Evolutionary conservation across 2,888 invertebrate genomes (phyloP).

Genomic region (Phortica magna): DNA sequence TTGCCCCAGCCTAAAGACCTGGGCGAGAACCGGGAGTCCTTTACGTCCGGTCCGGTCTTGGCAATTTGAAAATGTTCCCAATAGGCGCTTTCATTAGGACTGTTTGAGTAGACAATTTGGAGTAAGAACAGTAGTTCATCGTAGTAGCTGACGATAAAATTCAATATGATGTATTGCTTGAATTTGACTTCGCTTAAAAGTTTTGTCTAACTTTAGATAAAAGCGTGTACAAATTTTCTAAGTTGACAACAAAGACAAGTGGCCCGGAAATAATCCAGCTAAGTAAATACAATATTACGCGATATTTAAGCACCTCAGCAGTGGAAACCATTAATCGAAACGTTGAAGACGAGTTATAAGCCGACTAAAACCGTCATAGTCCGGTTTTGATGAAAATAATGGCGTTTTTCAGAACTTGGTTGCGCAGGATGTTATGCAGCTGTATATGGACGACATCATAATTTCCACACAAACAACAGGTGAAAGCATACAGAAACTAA

Average conservation of each 20-base stretch:
- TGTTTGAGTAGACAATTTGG: constrained; percentile 24
- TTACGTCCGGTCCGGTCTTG: background rate
- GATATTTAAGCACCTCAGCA: too few species aligned
- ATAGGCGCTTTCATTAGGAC: background rate
- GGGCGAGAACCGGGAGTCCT: too few species aligned
- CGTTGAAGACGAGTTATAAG: too few species aligned
- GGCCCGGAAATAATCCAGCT: too few species aligned
- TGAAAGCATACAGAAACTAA: constrained; percentile 43
- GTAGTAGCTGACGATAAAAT: constrained; percentile 34
- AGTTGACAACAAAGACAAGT: too few species aligned
- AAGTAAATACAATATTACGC: too few species aligned
- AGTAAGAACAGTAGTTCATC: constrained; percentile 31
- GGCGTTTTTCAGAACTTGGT: constrained; percentile 42
- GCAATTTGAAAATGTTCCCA: background rate
- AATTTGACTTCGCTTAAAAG: constrained; percentile 40
- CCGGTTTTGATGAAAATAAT: background rate
- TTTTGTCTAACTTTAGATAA: too few species aligned
- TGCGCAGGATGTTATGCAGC: constrained; percentile 27
- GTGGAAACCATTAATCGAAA: too few species aligned
- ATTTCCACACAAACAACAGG: constrained; percentile 37
- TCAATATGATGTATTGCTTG: constrained; percentile 34
- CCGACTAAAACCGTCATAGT: too few species aligned
- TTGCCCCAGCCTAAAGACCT: too few species aligned
- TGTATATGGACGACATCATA: constrained; percentile 48
- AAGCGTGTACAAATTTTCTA: too few species aligned